phyloP scores from a whole-genome alignment of 2,888 invertebrate species.

The Seira ritae region DNA sequence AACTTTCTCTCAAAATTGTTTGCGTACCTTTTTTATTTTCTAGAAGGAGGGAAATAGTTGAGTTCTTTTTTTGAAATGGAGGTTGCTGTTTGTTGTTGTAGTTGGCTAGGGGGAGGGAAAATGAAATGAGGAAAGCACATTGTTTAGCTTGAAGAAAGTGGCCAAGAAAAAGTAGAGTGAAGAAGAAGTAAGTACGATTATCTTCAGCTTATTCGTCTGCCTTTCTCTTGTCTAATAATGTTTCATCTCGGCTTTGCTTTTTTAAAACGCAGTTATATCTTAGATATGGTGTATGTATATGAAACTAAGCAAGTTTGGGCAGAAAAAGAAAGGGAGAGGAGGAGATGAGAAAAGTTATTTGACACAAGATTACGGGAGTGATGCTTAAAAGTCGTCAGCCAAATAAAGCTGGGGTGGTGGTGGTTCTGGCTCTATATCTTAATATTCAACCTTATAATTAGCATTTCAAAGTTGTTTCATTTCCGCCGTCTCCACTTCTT shows the following conservation, averaged over 20 bases:
- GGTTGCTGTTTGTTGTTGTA: no score
- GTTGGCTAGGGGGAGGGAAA: background rate
- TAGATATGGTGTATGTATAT: background rate
- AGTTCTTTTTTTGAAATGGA: no score
- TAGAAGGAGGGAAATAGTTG: background rate
- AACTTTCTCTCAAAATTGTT: slow-evolving; percentile 40
- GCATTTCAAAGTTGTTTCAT: slow-evolving; percentile 62
- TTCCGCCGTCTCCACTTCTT: slow-evolving; percentile 40
- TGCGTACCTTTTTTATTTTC: slow-evolving; percentile 39
- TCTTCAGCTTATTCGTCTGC: slow-evolving; percentile 6
- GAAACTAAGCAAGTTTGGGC: slow-evolving; percentile 5
- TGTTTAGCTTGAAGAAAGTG: background rate
- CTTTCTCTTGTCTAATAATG: slow-evolving; percentile 29
- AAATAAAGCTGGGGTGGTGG: no score
- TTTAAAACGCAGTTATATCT: background rate
- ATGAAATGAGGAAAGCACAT: slow-evolving; percentile 4
- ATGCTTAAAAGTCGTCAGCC: slow-evolving; percentile 1
- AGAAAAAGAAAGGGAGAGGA: slow-evolving; percentile 35
- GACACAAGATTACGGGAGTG: background rate
- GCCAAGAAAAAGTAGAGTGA: slow-evolving; percentile 3
- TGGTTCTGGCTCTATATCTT: background rate
- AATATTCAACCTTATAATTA: slow-evolving; percentile 40
- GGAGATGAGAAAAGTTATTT: slow-evolving; percentile 49
- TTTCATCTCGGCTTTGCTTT: slow-evolving; percentile 1
- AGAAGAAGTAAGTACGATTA: background rate